phyloP scores from a whole-genome alignment of 2,113 vertebrate species.

The Anarrhichthys ocellatus region DNA sequence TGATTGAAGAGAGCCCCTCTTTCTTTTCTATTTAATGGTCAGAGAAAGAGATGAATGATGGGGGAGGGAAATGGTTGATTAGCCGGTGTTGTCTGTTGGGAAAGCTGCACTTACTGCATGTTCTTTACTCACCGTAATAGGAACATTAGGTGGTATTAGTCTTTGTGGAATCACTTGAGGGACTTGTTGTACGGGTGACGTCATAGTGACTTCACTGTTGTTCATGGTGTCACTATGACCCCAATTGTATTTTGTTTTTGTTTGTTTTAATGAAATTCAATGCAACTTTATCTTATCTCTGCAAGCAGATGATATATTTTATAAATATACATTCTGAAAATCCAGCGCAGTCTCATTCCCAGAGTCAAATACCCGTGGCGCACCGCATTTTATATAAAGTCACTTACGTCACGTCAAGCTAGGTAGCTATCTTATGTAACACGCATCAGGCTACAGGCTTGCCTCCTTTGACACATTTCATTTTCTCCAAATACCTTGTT shows the following conservation, averaged over 20 bases:
- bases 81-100: not conserved
- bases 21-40: conserved; percentile 22
- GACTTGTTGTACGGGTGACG: not conserved
- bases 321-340: not conserved
- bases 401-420: too few species aligned
- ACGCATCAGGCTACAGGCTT: conserved; percentile 12
- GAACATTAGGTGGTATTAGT: not conserved
- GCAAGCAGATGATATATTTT: not conserved
- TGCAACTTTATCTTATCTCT: not conserved
- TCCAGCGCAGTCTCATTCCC: not conserved
- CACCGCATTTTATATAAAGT: too few species aligned
- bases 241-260: too few species aligned
- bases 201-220: not conserved
- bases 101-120: not conserved
- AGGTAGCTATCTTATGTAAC: too few species aligned
- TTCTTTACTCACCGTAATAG: not conserved
- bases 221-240: not conserved
- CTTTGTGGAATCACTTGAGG: not conserved
- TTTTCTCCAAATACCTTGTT: conserved; percentile 40
- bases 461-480: conserved; percentile 20
- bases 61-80: not conserved
- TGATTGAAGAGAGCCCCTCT: conserved; percentile 32
- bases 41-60: conserved; percentile 33
- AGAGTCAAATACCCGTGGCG: too few species aligned
- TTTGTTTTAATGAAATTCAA: not conserved